A percentile compares a stretch with the other conserved stretches of the same genome.
Conservation (phyloP, 2,113 vertebrate genomes). For the Synodontis membranacea region DNA sequence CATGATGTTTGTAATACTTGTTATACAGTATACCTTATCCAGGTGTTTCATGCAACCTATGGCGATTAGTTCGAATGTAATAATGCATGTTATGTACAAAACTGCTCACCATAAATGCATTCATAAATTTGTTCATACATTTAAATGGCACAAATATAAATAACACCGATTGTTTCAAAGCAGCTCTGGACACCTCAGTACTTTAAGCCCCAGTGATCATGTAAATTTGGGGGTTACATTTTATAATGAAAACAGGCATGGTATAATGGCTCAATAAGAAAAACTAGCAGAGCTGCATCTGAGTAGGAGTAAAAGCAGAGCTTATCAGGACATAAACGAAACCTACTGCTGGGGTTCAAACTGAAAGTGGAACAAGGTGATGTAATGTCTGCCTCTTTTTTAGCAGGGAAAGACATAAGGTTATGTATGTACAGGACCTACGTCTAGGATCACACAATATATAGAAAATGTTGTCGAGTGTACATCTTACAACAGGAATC, state of each 20-base stretch:
- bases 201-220: too few relatives aligned
- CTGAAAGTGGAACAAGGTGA: background rate
- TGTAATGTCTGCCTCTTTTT: constrained; percentile 2
- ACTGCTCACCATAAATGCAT: too few relatives aligned
- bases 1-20: background rate
- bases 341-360: background rate
- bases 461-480: background rate
- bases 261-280: background rate
- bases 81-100: background rate
- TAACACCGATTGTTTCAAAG: too few relatives aligned
- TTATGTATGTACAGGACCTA: constrained; percentile 2
- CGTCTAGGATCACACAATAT: background rate
- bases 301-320: background rate
- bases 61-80: background rate
- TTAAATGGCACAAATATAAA: too few relatives aligned
- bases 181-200: too few relatives aligned
- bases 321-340: background rate
- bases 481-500: background rate
- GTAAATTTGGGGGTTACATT: too few relatives aligned
- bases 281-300: background rate
- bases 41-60: background rate
- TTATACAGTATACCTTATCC: background rate
- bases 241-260: constrained; percentile 2
- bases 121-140: too few relatives aligned
- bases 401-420: background rate